phyloP scores from a whole-genome alignment of 1,140 invertebrate genomes.

The Sweltsa coloradensis region DNA sequence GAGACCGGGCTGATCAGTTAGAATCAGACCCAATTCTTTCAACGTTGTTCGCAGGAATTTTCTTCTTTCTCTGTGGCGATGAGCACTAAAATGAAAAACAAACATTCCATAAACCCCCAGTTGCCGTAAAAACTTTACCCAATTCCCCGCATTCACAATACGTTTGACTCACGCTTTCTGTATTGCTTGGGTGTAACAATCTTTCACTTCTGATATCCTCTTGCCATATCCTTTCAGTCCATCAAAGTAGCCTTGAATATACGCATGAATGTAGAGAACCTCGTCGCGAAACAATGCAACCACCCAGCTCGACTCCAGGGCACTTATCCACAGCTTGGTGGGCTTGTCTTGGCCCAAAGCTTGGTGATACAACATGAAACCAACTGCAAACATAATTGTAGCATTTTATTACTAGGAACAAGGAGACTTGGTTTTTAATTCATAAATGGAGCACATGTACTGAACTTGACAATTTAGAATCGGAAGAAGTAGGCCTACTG shows the following conservation, averaged over 20 bases:
- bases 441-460: too few species aligned
- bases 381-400: constrained; percentile 54
- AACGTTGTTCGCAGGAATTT: constrained; percentile 93
- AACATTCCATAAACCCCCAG: constrained; percentile 3
- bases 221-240: constrained; percentile 90
- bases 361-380: constrained; percentile 81
- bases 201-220: constrained; percentile 85
- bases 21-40: constrained; percentile 87
- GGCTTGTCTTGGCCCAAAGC: constrained; percentile 65
- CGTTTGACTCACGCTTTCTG: constrained; percentile 56
- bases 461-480: too few species aligned
- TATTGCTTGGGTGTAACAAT: constrained; percentile 79
- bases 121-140: not conserved
- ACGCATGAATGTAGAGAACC: constrained; percentile 90
- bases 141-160: not conserved
- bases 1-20: constrained; percentile 95
- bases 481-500: too few species aligned
- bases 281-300: constrained; percentile 93
- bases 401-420: too few species aligned
- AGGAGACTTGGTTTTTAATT: too few species aligned
- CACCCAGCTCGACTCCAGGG: constrained; percentile 88
- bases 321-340: constrained; percentile 80
- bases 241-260: constrained; percentile 89
- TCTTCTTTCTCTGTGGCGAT: constrained; percentile 84
- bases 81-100: constrained; percentile 35